Percentiles rank a stretch among this genome's conserved stretches.
Evolutionary conservation across 2,888 invertebrate species (phyloP).

Genomic region (Parnassius mnemosyne): DNA sequence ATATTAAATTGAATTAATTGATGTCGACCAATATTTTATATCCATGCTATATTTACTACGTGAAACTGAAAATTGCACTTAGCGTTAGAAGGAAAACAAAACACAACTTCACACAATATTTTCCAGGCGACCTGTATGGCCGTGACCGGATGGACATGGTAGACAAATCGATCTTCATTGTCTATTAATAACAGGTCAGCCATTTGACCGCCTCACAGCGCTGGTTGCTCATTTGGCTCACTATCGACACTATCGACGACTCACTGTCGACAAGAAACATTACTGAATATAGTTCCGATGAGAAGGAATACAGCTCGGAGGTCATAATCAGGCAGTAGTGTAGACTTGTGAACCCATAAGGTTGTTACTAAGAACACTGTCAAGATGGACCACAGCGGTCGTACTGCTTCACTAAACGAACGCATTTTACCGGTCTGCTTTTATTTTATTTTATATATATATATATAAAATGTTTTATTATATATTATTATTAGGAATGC

Average conservation of each 20-base stretch:
- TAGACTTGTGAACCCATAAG: conserved; percentile 84
- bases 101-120: neutral
- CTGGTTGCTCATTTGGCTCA: conserved; percentile 98
- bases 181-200: conserved; percentile 76
- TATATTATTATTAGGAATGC: too few species aligned
- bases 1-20: too few species aligned
- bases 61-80: neutral
- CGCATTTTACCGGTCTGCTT: conserved; percentile 89
- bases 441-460: too few species aligned
- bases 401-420: conserved; percentile 85
- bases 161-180: too few species aligned
- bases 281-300: conserved; percentile 96
- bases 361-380: conserved; percentile 88
- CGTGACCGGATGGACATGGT: too few species aligned
- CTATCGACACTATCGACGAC: too few species aligned
- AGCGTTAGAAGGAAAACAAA: neutral
- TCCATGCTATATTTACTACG: too few species aligned
- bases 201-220: conserved; percentile 91
- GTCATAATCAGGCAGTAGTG: conserved; percentile 87
- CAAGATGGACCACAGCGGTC: conserved; percentile 69
- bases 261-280: conserved; percentile 97
- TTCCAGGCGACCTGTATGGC: neutral
- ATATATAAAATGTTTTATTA: too few species aligned
- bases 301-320: conserved; percentile 92
- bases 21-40: too few species aligned